Evolutionary conservation across 2,888 invertebrate genomes (phyloP), one percentile per base, ranked within the genome.

Genomic region (Coelogynopora nodosa): DNA sequence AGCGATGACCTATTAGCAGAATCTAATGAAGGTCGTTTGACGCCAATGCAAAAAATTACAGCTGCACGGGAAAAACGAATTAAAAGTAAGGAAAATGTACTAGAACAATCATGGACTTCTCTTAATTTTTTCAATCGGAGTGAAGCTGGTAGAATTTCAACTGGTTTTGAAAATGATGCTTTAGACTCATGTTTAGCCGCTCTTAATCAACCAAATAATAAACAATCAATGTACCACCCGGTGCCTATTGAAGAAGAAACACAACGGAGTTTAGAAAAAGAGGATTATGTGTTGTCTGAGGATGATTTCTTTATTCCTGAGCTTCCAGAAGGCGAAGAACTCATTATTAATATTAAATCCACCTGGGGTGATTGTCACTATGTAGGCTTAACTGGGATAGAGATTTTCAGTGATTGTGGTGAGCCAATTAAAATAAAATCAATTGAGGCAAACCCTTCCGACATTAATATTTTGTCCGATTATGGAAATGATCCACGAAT

Each of bases 291-390:
- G 1, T 28, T n/a, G 81, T 30, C 30, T 0, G 82, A 88, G 87
- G 91, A 91, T 26, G 89, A 89, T 29, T 95, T 95, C 90, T 93
- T 94, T 67, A 95, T 95, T 88, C 95, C 95, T 0, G 95, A 95
- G 91, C 92, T 95, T 89, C 95, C 95, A 0, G 92, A 92, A 88
- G 95, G 95, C n/a, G 92, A 93, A 89, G 91, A 93, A 86, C 90
- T 95, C 89, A 93, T 94, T 88, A 92, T 95, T 86, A 94, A 94
- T 90, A 95, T 95, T 88, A 88, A 88, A 67, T 89, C 90, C 92
- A 93, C 95, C 31, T 95, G 95, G 95, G 95, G 95, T 5, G 95
- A 95, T 90, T 94, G 94, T 89, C 94, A 95, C 91, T 94, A 95
- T 89, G 94, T 95, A 18, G 95, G 95, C 0, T 91, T 95, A 86